Evolutionary conservation across 2,113 vertebrate genomes (phyloP).

Genomic region (Perca fluviatilis): DNA sequence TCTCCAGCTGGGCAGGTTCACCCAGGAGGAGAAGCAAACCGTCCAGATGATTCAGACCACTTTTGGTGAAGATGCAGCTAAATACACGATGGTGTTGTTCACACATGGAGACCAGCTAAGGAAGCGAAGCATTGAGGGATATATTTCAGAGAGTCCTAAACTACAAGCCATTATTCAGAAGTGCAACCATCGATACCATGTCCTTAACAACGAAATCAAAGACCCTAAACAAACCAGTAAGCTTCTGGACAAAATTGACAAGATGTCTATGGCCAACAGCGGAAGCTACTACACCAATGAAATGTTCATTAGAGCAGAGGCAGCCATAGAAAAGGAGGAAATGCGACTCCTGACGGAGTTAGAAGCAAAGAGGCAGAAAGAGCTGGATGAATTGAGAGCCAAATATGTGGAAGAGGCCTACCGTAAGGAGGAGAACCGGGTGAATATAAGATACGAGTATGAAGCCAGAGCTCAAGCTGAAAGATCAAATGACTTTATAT

Average conservation of each 20-base stretch:
- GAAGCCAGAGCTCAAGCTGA: constrained; percentile 51
- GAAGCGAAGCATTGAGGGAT: constrained; percentile 40
- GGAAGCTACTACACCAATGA: constrained; percentile 59
- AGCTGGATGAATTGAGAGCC: constrained; percentile 31
- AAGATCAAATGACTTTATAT: constrained; percentile 40
- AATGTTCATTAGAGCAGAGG: constrained; percentile 60
- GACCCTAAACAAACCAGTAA: constrained; percentile 38
- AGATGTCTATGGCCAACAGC: constrained; percentile 40
- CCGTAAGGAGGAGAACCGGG: constrained; percentile 1
- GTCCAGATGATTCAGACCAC: constrained; percentile 47
- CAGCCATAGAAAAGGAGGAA: constrained; percentile 57
- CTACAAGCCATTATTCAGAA: constrained; percentile 25
- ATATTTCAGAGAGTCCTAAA: constrained; percentile 30
- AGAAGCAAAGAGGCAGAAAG: constrained; percentile 6
- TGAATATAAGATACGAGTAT: constrained; percentile 36
- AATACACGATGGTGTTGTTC: constrained; percentile 76
- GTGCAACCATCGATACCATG: constrained; percentile 55
- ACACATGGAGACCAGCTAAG: constrained; percentile 72
- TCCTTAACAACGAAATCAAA: constrained; percentile 72
- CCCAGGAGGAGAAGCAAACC: constrained; percentile 53
- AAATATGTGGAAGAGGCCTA: not conserved
- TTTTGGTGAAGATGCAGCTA: constrained; percentile 58
- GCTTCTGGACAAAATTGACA: constrained; percentile 67
- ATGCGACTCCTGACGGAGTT: constrained; percentile 38
- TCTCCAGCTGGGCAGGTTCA: constrained; percentile 61